Conservation (phyloP, 2,113 vertebrate genomes). For the Hypocryptadius cinnamomeus region DNA sequence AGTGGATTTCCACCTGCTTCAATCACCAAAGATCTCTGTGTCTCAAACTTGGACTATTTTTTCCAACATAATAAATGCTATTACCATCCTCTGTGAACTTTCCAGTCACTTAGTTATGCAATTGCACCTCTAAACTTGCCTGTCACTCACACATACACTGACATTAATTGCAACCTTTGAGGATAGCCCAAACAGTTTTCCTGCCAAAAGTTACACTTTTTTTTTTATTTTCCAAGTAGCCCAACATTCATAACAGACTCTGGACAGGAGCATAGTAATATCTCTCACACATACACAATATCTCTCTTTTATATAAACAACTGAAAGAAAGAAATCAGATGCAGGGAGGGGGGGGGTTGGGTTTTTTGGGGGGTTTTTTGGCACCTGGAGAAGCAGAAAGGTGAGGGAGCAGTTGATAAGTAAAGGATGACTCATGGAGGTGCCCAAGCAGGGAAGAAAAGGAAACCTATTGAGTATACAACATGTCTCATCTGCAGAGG, state of each 20-base stretch:
- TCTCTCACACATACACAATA: background rate
- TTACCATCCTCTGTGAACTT: background rate
- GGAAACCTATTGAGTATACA: background rate
- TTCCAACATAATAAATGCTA: background rate
- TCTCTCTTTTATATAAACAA: background rate
- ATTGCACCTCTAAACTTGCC: background rate
- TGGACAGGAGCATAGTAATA: background rate
- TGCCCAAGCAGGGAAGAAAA: background rate
- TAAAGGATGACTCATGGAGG: background rate
- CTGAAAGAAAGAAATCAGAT: background rate
- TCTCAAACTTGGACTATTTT: background rate
- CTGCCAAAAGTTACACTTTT: background rate
- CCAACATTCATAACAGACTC: background rate
- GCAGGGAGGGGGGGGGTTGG: too few relatives aligned
- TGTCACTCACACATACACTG: background rate
- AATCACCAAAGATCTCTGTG: background rate
- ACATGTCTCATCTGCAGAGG: rapidly evolving
- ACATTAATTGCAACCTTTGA: background rate
- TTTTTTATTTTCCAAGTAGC: background rate
- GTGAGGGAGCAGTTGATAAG: background rate
- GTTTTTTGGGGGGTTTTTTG: too few relatives aligned
- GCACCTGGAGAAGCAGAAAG: background rate
- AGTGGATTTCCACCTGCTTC: background rate
- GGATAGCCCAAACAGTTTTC: background rate
- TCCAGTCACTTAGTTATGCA: background rate